A percentile compares a stretch with the other conserved stretches of the same genome.
Evolutionary conservation across 2,797 vertebrate genomes (phyloP).

Genomic region (Nannoperca australis): DNA sequence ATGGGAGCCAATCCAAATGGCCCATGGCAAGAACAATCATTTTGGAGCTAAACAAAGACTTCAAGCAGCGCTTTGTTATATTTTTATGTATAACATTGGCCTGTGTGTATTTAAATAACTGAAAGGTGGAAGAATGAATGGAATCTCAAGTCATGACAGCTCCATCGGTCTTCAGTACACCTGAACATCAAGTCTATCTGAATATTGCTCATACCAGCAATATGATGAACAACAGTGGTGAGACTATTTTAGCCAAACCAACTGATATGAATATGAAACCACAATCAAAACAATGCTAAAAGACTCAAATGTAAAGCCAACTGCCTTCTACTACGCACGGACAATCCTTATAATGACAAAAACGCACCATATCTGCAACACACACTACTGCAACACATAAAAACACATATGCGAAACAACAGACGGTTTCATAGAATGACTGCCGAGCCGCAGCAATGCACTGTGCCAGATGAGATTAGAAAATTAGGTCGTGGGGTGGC

Average conservation of each 20-base stretch:
- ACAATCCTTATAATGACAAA: not conserved
- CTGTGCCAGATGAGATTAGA: slow-evolving; percentile 79
- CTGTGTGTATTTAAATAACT: not conserved
- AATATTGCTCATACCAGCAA: not conserved
- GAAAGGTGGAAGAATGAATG: not conserved
- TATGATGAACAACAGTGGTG: not conserved
- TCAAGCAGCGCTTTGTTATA: not conserved
- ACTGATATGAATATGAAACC: not conserved
- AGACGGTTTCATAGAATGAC: slow-evolving; percentile 1
- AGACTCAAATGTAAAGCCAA: not conserved
- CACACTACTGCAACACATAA: not conserved
- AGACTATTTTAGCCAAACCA: not conserved
- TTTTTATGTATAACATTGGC: not conserved
- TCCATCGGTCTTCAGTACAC: not conserved
- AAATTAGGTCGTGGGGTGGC: slow-evolving; percentile 85
- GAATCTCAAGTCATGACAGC: not conserved
- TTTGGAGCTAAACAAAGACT: slow-evolving; percentile 2
- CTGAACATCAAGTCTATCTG: not conserved
- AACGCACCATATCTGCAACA: not conserved
- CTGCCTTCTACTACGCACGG: not conserved
- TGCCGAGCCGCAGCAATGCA: slow-evolving; percentile 19
- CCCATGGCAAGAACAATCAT: not conserved
- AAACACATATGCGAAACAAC: not conserved
- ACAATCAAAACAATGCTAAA: slow-evolving; percentile 3
- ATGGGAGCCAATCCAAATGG: not conserved